Percentiles rank a stretch among this genome's conserved stretches.
Evolutionary conservation across 2,888 invertebrate genomes (phyloP).

Genomic region (Sicus ferrugineus): DNA sequence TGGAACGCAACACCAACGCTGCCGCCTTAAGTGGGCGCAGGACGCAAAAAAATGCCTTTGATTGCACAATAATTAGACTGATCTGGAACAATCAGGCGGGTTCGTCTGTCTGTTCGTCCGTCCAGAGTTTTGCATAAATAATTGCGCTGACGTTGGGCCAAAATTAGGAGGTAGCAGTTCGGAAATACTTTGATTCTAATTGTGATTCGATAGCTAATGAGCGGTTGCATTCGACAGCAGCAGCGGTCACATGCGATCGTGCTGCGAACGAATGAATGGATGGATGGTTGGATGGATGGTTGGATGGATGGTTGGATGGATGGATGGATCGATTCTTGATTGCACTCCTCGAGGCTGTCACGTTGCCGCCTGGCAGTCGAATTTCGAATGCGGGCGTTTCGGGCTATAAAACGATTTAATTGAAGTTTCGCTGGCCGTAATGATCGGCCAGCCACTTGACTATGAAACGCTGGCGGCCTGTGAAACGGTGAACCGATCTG

Average conservation of each 20-base stretch:
- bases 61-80: constrained; percentile 13
- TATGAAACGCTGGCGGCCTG: constrained; percentile 38
- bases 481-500: constrained; percentile 13
- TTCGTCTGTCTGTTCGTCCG: neutral
- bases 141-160: neutral
- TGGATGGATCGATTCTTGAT: constrained; percentile 1
- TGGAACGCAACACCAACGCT: constrained; percentile 23
- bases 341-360: constrained; percentile 41
- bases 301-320: neutral
- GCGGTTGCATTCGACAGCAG: neutral
- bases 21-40: neutral
- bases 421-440: constrained; percentile 33
- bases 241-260: constrained; percentile 17
- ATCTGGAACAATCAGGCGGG: neutral
- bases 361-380: constrained; percentile 35
- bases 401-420: constrained; percentile 41
- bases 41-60: constrained; percentile 8
- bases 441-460: constrained; percentile 19
- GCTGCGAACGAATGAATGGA: no score
- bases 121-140: constrained; percentile 15
- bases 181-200: constrained; percentile 16
- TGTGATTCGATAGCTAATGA: constrained; percentile 5
- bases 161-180: neutral
- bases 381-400: constrained; percentile 28
- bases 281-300: neutral